A percentile compares a stretch with the other conserved stretches of the same genome.
Conservation (phyloP, 2,113 vertebrate species). For the Aplodontia rufa region DNA sequence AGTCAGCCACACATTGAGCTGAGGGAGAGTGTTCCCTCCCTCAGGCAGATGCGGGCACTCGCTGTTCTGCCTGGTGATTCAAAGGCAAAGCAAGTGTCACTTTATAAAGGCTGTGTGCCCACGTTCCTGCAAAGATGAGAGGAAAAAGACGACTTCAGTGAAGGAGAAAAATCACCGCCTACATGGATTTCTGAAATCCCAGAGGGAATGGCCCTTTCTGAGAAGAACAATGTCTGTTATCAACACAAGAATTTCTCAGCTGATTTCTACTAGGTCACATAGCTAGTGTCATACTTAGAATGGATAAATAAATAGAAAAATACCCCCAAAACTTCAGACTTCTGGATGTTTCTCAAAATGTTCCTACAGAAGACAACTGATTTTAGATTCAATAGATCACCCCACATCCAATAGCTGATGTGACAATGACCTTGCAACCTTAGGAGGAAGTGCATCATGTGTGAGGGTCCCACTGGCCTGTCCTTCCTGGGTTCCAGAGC, state of each 20-base stretch:
- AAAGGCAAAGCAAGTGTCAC: constrained; percentile 49
- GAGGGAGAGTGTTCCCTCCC: constrained; percentile 58
- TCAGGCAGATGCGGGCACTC: constrained; percentile 57
- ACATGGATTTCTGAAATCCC: background rate
- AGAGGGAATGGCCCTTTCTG: background rate
- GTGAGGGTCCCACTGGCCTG: background rate
- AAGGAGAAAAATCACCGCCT: background rate
- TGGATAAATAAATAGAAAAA: background rate
- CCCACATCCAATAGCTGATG: background rate
- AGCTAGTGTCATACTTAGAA: background rate
- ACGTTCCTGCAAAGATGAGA: background rate
- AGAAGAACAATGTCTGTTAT: background rate
- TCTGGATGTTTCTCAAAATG: background rate
- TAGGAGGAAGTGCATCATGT: background rate
- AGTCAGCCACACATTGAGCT: constrained; percentile 66
- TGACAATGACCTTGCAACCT: background rate
- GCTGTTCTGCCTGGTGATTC: constrained; percentile 70
- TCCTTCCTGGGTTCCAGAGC: background rate
- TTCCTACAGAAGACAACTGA: background rate
- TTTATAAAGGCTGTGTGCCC: background rate
- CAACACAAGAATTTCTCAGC: background rate
- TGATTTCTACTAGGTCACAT: background rate
- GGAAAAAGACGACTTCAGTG: background rate
- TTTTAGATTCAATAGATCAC: background rate
- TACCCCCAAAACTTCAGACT: background rate